These are phyloP conservation scores for Steinernema scapterisci DNA, from an alignment of 2,888 invertebrate genomes.

Conservation along the genomic window DNA sequence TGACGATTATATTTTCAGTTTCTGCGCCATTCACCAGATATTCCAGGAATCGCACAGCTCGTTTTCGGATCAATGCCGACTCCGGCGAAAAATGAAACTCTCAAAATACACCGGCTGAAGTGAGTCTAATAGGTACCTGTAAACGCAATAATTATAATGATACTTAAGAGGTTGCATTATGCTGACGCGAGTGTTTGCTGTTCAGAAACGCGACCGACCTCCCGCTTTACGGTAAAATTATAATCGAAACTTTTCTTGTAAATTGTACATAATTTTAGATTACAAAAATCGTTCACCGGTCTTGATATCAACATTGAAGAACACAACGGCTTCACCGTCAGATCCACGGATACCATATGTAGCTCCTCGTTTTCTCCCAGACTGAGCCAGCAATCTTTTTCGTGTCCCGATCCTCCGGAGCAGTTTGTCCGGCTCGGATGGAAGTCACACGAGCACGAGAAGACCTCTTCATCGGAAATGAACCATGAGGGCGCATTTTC, in stretches of 20 bases:
- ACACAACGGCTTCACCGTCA: conserved; percentile 42
- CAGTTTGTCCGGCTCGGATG: conserved; percentile 43
- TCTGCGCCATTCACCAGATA: conserved; percentile 45
- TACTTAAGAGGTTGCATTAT: conserved; percentile 50
- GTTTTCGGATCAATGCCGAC: conserved; percentile 56
- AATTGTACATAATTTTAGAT: neutral
- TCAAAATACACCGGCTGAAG: conserved; percentile 57
- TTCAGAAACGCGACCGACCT: conserved; percentile 45
- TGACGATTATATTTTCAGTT: conserved; percentile 39
- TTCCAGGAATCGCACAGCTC: conserved; percentile 46
- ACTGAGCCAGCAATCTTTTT: neutral
- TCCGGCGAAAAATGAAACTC: conserved; percentile 45
- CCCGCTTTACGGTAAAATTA: conserved; percentile 33
- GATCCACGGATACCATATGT: conserved; percentile 36
- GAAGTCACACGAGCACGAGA: conserved; percentile 38
- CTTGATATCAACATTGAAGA: conserved; percentile 33
- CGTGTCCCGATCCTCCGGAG: conserved; percentile 42
- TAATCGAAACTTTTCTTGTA: neutral
- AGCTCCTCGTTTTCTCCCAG: neutral
- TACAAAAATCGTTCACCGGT: conserved; percentile 29
- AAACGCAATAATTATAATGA: neutral
- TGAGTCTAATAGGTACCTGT: conserved; percentile 35
- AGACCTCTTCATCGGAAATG: neutral
- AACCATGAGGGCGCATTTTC: conserved; percentile 54
- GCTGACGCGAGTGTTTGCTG: conserved; percentile 51